Conservation (phyloP, 2,113 vertebrate species). For the Cnemophilus loriae region DNA sequence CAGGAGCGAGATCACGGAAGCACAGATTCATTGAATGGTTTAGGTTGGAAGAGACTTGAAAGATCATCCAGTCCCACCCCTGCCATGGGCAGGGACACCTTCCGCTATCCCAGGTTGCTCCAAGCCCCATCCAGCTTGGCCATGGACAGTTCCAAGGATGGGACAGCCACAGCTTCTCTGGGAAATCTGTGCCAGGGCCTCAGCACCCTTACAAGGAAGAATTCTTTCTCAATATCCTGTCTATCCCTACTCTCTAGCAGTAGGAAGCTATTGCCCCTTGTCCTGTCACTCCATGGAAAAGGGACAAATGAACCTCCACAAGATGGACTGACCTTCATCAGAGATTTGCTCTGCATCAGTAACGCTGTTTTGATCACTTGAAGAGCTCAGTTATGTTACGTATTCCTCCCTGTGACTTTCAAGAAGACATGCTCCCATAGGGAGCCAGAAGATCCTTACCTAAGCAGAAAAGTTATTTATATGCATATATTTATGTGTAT, state of each 20-base stretch:
- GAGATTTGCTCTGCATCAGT: neutral
- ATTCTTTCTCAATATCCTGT: neutral
- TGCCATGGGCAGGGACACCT: neutral
- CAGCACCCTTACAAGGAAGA: accelerated
- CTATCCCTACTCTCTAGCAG: accelerated
- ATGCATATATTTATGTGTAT: neutral
- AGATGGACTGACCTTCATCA: neutral
- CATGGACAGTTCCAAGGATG: neutral
- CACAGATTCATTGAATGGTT: neutral
- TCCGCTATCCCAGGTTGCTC: accelerated
- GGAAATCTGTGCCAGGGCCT: neutral
- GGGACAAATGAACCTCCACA: neutral
- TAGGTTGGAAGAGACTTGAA: neutral
- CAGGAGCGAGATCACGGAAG: neutral
- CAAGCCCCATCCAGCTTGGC: accelerated
- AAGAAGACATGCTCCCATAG: neutral
- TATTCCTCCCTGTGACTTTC: neutral
- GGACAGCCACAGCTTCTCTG: neutral
- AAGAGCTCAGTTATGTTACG: neutral
- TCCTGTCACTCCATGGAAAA: neutral
- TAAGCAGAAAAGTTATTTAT: neutral
- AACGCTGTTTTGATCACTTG: neutral
- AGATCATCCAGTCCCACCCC: neutral
- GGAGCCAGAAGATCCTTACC: neutral
- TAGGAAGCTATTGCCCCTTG: neutral